Conservation (phyloP, 2,113 vertebrate species). For the Dicrurus megarhynchus region DNA sequence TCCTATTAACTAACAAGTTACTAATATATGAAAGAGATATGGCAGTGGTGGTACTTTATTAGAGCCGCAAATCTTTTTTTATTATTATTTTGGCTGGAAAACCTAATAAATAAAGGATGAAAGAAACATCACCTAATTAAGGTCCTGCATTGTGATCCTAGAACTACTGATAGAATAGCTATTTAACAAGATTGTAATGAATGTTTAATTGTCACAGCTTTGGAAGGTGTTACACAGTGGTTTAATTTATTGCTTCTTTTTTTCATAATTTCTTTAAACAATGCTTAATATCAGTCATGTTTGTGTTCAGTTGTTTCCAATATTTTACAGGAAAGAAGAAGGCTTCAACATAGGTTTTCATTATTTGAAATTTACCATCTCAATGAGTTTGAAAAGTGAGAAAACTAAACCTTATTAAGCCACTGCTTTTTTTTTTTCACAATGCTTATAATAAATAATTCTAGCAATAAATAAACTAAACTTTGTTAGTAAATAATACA, state of each 20-base stretch:
- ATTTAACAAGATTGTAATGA: constrained; percentile 8
- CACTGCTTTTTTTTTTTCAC: not conserved
- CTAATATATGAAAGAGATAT: constrained; percentile 49
- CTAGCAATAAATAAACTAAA: constrained; percentile 21
- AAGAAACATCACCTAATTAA: constrained; percentile 64
- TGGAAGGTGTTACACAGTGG: not conserved
- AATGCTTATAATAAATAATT: constrained; percentile 4
- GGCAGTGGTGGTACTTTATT: constrained; percentile 26
- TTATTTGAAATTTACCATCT: constrained; percentile 52
- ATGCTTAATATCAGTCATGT: not conserved
- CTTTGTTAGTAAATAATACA: constrained; percentile 21
- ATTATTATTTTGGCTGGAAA: constrained; percentile 8
- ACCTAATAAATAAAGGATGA: constrained; percentile 58
- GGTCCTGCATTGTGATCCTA: not conserved
- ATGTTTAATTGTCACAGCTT: not conserved
- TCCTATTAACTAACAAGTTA: constrained; percentile 39
- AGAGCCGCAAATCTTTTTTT: constrained; percentile 29
- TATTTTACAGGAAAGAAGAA: constrained; percentile 4
- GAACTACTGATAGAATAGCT: not conserved
- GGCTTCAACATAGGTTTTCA: not conserved
- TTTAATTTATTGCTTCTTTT: constrained; percentile 9
- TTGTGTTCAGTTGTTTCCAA: constrained; percentile 14
- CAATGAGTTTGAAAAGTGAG: constrained; percentile 38
- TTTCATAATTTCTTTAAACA: not conserved
- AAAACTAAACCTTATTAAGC: constrained; percentile 44